Percentiles rank a stretch among this genome's conserved stretches.
These are phyloP conservation scores for Eulacestoma nigropectus DNA, from an alignment of 2,113 vertebrate genomes.

Conservation along the genomic window DNA sequence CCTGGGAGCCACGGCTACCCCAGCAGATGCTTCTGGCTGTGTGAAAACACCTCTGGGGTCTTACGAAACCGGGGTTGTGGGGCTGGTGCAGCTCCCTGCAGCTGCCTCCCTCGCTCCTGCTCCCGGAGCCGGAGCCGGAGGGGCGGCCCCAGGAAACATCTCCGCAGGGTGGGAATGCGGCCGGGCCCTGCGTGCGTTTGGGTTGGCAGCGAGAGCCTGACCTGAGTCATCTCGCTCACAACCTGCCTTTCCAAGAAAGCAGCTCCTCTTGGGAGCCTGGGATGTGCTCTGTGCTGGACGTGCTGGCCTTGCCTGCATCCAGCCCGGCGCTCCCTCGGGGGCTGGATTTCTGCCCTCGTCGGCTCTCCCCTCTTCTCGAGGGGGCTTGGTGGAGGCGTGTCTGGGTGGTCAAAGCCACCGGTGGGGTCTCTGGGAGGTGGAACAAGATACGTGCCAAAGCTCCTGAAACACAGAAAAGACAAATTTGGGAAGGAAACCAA, in stretches of 20 bases:
- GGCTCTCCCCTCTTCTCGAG: not conserved
- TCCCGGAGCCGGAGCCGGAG: accelerated
- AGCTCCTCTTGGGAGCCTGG: conserved; percentile 15
- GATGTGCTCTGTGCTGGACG: not conserved
- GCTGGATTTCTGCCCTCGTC: not conserved
- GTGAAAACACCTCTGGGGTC: not conserved
- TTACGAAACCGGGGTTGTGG: not conserved
- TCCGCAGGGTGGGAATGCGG: not conserved
- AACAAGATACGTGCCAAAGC: not conserved
- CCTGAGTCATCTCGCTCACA: not conserved
- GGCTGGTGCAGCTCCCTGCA: not conserved
- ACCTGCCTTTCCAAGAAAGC: conserved; percentile 51
- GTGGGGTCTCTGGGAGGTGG: not conserved
- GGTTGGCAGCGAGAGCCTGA: not conserved
- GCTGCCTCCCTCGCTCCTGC: not conserved
- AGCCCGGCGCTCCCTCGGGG: not conserved
- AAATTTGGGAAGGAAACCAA: not conserved
- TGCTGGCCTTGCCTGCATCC: not conserved
- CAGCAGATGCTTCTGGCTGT: not conserved
- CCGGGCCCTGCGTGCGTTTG: not conserved
- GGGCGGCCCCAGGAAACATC: not conserved
- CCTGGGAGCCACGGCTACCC: not conserved
- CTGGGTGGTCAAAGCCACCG: not conserved
- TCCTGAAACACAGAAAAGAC: not conserved
- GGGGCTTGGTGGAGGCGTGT: not conserved